These are phyloP conservation scores for Aporrectodea caliginosa DNA, from an alignment of 1,140 invertebrate genomes.

Conservation along the genomic window DNA sequence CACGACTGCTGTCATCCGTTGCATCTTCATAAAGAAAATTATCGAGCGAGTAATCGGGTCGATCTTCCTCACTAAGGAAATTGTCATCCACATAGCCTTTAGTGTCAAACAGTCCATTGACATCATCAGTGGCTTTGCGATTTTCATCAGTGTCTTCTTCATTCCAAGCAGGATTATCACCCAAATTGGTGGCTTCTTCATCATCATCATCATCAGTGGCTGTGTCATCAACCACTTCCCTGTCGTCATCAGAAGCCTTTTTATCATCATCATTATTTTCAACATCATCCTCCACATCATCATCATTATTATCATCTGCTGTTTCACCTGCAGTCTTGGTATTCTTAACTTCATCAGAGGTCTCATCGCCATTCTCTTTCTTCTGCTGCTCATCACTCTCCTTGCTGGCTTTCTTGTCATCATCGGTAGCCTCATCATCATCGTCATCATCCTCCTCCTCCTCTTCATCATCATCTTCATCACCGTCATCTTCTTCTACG, in stretches of 20 bases:
- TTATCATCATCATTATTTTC: not conserved
- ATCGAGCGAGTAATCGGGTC: too few species aligned
- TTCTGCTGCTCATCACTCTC: not conserved
- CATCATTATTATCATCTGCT: not conserved
- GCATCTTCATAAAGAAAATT: too few species aligned
- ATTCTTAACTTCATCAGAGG: not conserved
- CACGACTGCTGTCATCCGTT: too few species aligned
- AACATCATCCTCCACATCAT: not conserved
- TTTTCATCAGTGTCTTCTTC: too few species aligned
- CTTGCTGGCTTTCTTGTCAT: not conserved
- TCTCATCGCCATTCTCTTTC: not conserved
- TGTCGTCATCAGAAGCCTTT: not conserved
- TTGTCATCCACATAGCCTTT: too few species aligned
- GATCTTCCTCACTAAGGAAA: too few species aligned
- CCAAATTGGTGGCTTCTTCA: not conserved
- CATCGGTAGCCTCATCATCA: not conserved
- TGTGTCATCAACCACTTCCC: not conserved
- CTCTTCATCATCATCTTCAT: not conserved
- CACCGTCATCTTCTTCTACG: not conserved
- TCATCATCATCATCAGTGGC: not conserved
- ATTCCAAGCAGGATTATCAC: not conserved
- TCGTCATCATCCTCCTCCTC: not conserved
- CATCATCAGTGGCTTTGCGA: too few species aligned
- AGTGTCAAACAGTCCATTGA: too few species aligned
- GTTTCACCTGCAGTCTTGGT: not conserved